A percentile compares a stretch with the other conserved stretches of the same genome.
These are phyloP conservation scores for Melinaea menophilus DNA, from an alignment of 2,888 invertebrate species.

Conservation along the genomic window DNA sequence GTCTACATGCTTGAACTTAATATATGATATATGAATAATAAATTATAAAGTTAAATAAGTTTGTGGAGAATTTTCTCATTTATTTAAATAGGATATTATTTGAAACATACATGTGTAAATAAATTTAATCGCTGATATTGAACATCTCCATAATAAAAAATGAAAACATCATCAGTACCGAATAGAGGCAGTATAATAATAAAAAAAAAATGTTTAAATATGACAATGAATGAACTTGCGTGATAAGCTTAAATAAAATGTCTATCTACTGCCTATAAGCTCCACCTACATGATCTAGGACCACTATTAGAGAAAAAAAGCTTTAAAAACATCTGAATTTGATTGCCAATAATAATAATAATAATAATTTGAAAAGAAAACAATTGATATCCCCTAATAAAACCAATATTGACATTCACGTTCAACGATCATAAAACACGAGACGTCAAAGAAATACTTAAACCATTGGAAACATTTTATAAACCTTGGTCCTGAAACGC, in stretches of 20 bases:
- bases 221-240: conserved; percentile 29
- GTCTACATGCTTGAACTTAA: no score
- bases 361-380: conserved; percentile 25
- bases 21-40: no score
- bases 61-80: no score
- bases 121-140: no score
- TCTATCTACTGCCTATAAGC: conserved; percentile 35
- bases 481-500: conserved; percentile 76
- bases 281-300: conserved; percentile 8
- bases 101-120: no score
- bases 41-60: no score
- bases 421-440: conserved; percentile 45
- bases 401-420: conserved; percentile 56
- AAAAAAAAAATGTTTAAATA: neutral
- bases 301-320: neutral
- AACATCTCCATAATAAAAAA: neutral
- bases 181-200: neutral
- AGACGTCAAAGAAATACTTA: conserved; percentile 52
- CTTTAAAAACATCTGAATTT: conserved; percentile 18
- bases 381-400: conserved; percentile 35
- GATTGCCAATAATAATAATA: conserved; percentile 41
- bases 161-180: neutral
- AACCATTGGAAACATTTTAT: conserved; percentile 49
- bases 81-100: no score
- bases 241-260: conserved; percentile 44